These are phyloP conservation scores for Hipposideros armiger DNA, from an alignment of 2,113 vertebrate genomes.

Conservation along the genomic window DNA sequence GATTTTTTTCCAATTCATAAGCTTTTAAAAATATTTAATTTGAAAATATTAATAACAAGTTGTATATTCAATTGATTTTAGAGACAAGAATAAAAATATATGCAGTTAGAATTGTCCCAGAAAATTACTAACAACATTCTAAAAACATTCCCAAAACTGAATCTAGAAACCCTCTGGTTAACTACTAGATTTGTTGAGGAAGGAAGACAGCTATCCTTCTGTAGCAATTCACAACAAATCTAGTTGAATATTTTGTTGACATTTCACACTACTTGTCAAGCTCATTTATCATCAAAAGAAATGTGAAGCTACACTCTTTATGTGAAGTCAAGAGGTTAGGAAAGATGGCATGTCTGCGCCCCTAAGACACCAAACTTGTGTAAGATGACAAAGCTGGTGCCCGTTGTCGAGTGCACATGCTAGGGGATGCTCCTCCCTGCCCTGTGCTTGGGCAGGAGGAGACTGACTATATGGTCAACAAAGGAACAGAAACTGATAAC, in stretches of 20 bases:
- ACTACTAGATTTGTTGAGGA: neutral
- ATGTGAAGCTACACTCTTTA: neutral
- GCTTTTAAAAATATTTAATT: conserved; percentile 26
- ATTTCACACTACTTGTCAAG: neutral
- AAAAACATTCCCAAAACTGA: neutral
- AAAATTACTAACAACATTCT: neutral
- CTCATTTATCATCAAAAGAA: neutral
- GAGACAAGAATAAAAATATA: conserved; percentile 13
- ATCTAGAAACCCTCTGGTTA: neutral
- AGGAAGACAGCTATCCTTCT: neutral
- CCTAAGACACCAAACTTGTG: neutral
- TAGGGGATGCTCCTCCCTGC: neutral
- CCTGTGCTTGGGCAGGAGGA: neutral
- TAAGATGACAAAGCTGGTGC: neutral
- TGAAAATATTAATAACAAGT: conserved; percentile 35
- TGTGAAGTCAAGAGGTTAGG: neutral
- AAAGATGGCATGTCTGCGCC: neutral
- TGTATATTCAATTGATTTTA: neutral
- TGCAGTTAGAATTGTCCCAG: neutral
- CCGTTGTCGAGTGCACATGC: too few relatives aligned
- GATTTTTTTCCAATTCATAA: neutral
- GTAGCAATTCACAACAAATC: neutral
- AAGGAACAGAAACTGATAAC: neutral
- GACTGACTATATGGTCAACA: neutral
- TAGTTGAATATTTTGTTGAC: neutral